phyloP scores from a whole-genome alignment of 1,140 invertebrate genomes.

The fruit fly (Drosophila melanogaster) region Release_6_plus_ISO1_MT NT_033777.3:21852501-21853000 shows the following conservation, averaged over 20 bases:
- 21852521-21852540: conserved; percentile 28
- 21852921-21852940: conserved; percentile 42
- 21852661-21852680: no score
- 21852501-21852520: conserved; percentile 40
- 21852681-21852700: no score
- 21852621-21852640: conserved; percentile 18
- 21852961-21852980: conserved; percentile 75
- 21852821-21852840: background rate
- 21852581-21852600: conserved; percentile 24
- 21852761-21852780: no score
- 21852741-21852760: no score
- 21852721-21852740: no score
- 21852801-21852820: background rate
- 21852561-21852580: conserved; percentile 43
- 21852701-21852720: no score
- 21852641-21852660: background rate
- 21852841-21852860: conserved; percentile 18
- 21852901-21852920: conserved; percentile 23
- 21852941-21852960: conserved; percentile 71
- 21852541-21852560: conserved; percentile 59
- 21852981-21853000: conserved; percentile 45
- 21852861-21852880: conserved; percentile 7
- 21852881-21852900: conserved; percentile 20
- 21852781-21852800: no score
- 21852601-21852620: conserved; percentile 27